These are phyloP conservation scores for Euplagia quadripunctaria DNA, from an alignment of 2,888 invertebrate species.

Conservation along the genomic window DNA sequence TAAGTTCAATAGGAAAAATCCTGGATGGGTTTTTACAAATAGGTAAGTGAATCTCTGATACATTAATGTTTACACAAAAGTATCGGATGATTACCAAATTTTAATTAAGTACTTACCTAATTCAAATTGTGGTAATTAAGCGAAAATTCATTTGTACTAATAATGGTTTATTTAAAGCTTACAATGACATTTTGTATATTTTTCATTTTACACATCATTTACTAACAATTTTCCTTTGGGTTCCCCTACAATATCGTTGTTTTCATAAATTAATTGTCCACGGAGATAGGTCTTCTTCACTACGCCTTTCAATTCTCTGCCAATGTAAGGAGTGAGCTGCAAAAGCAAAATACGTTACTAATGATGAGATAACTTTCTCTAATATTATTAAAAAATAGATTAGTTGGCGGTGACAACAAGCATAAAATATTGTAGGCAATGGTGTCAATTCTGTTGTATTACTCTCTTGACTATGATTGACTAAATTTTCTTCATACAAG, in stretches of 20 bases:
- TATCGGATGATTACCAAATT: too few species aligned
- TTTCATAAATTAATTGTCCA: constrained; percentile 88
- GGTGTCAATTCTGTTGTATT: too few species aligned
- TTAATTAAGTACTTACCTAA: not conserved
- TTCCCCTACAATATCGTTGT: constrained; percentile 70
- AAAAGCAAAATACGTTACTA: constrained; percentile 4
- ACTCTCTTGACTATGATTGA: too few species aligned
- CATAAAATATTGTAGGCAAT: too few species aligned
- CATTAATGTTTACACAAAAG: too few species aligned
- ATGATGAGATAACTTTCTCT: too few species aligned
- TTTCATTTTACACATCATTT: constrained; percentile 53
- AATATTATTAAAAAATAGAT: too few species aligned
- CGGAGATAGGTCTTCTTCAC: constrained; percentile 90
- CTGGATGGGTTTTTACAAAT: not conserved
- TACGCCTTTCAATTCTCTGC: constrained; percentile 87
- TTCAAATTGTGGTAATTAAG: not conserved
- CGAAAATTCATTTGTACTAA: not conserved
- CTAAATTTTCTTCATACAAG: too few species aligned
- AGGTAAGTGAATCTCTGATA: not conserved
- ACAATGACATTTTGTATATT: not conserved
- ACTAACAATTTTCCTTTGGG: constrained; percentile 83
- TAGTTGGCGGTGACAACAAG: too few species aligned
- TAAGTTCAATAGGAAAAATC: too few species aligned
- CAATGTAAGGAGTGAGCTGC: constrained; percentile 90
- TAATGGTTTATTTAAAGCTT: not conserved